These are phyloP conservation scores for Aromia moschata DNA, from an alignment of 2,888 invertebrate species.

Conservation along the genomic window DNA sequence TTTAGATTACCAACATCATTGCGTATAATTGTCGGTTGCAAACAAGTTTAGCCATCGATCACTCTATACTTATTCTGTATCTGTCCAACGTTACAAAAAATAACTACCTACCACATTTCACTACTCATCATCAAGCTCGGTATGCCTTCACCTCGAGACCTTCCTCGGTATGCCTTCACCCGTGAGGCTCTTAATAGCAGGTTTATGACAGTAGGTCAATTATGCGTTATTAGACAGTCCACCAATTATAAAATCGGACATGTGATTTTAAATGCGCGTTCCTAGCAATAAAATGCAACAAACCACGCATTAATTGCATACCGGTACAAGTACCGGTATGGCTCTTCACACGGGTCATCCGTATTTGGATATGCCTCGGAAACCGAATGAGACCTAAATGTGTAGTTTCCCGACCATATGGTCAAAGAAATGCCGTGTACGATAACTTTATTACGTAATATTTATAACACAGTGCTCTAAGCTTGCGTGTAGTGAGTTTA, in stretches of 20 bases:
- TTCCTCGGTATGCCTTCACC: no score
- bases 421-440: conserved; percentile 4
- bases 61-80: no score
- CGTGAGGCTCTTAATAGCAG: conserved; percentile 1
- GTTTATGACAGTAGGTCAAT: conserved; percentile 19
- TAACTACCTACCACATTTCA: no score
- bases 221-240: conserved; percentile 3
- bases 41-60: no score
- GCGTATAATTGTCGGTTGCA: no score
- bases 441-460: no score
- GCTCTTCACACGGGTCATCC: conserved; percentile 2
- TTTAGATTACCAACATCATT: no score
- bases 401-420: conserved; percentile 12
- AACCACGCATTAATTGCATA: not conserved
- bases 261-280: not conserved
- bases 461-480: no score
- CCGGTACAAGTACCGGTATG: conserved; percentile 9
- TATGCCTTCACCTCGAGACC: not conserved
- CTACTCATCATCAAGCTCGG: no score
- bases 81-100: no score
- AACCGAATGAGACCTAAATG: conserved; percentile 5
- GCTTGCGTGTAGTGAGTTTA: no score
- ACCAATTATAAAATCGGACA: conserved; percentile 1
- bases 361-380: conserved; percentile 12
- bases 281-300: conserved; percentile 2